Percentiles rank a stretch among this genome's conserved stretches.
phyloP scores from a whole-genome alignment of 2,113 vertebrate species.

The Setophaga coronata region DNA sequence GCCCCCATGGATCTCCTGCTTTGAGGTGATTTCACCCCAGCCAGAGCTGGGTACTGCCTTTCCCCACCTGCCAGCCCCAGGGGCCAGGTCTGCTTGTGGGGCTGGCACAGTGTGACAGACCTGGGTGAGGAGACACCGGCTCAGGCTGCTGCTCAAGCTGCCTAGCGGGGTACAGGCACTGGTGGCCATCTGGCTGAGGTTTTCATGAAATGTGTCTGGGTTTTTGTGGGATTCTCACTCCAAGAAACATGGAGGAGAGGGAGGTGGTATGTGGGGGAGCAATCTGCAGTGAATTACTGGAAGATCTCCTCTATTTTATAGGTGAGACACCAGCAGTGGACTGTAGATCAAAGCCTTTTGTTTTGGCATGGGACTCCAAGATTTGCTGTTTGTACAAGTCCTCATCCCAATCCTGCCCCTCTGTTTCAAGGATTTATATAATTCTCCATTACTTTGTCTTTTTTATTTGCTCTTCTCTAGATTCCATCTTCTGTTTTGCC shows the following conservation, averaged over 20 bases:
- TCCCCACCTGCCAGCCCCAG: not conserved
- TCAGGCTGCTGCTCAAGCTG: not conserved
- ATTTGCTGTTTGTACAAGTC: not conserved
- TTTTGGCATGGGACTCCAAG: not conserved
- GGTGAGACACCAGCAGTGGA: not conserved
- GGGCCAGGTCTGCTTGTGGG: not conserved
- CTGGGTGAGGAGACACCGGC: not conserved
- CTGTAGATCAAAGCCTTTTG: not conserved
- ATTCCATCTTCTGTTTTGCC: not conserved
- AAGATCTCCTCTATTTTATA: not conserved
- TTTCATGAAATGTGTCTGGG: not conserved
- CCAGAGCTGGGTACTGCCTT: not conserved
- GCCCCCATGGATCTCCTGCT: accelerated
- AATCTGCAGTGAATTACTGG: not conserved
- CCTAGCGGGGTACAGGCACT: not conserved
- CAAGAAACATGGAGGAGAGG: not conserved
- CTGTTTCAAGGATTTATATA: not conserved
- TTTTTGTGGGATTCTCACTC: not conserved
- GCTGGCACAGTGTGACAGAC: not conserved
- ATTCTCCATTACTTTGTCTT: not conserved
- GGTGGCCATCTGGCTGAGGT: not conserved
- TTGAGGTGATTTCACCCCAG: not conserved
- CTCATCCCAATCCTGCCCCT: not conserved
- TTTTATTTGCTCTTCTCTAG: not conserved
- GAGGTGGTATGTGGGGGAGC: accelerated